These are phyloP conservation scores for Tapirus terrestris DNA, from an alignment of 2,113 vertebrate species.

Conservation along the genomic window DNA sequence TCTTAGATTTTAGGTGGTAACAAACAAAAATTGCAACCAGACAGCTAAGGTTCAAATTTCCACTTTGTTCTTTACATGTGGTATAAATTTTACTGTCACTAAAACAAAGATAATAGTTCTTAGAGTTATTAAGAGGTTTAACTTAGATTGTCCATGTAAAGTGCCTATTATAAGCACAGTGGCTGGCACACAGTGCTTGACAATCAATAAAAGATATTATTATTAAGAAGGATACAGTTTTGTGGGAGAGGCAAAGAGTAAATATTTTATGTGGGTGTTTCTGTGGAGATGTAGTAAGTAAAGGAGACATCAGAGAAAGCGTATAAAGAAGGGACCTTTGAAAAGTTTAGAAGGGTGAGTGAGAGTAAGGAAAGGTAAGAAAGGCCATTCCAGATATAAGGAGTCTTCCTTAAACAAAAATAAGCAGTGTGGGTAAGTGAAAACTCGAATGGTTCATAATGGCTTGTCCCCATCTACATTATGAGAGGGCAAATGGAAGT, in stretches of 20 bases:
- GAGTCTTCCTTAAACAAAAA: not conserved
- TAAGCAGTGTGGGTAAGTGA: not conserved
- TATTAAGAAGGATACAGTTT: not conserved
- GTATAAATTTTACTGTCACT: not conserved
- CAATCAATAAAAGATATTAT: not conserved
- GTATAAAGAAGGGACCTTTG: not conserved
- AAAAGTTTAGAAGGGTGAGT: not conserved
- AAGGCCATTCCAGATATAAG: not conserved
- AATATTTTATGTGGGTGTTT: not conserved
- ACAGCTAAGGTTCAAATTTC: not conserved
- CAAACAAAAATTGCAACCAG: not conserved
- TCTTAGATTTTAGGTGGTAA: not conserved
- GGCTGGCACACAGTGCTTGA: not conserved
- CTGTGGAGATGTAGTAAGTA: not conserved
- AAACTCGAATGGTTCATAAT: not conserved
- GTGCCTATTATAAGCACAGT: not conserved
- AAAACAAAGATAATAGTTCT: not conserved
- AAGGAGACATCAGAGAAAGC: not conserved
- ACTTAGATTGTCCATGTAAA: not conserved
- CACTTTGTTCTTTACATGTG: not conserved
- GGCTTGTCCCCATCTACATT: not conserved
- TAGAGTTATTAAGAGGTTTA: not conserved
- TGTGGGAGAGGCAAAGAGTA: not conserved
- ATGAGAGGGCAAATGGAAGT: not conserved
- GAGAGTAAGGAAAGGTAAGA: not conserved